Evolutionary conservation across 2,888 invertebrate species (phyloP).

Genomic region (Pherbina coryleti): DNA sequence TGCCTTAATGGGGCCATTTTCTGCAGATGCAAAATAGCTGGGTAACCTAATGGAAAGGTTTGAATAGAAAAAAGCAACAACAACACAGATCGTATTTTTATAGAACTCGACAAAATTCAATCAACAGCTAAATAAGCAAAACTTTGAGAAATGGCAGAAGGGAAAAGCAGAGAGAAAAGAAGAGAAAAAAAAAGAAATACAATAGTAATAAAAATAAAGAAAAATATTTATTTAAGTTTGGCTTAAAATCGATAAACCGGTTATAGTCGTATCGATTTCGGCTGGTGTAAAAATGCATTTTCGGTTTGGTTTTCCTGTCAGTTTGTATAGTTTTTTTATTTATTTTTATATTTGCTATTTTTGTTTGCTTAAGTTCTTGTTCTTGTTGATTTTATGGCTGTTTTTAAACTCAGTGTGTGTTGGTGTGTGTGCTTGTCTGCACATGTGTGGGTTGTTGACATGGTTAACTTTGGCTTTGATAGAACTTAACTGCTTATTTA

Average conservation of each 20-base stretch:
- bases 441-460: constrained; percentile 35
- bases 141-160: not conserved
- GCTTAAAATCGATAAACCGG: constrained; percentile 16
- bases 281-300: constrained; percentile 42
- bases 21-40: no score
- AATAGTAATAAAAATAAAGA: not conserved
- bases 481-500: not conserved
- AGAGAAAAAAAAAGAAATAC: not conserved
- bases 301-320: constrained; percentile 47
- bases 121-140: not conserved
- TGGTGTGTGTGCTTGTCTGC: constrained; percentile 1
- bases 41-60: no score
- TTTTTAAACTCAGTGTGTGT: constrained; percentile 4
- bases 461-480: constrained; percentile 24
- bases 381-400: constrained; percentile 24
- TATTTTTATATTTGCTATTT: not conserved
- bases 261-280: not conserved
- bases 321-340: not conserved
- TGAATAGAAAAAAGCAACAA: no score
- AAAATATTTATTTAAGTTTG: not conserved
- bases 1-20: no score
- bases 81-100: no score
- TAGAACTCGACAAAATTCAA: not conserved
- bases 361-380: not conserved
- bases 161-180: not conserved